Evolutionary conservation across 53 echinoderm and acorn worm species (phyloP).

Genomic region (Temnopleurus reevesii): DNA sequence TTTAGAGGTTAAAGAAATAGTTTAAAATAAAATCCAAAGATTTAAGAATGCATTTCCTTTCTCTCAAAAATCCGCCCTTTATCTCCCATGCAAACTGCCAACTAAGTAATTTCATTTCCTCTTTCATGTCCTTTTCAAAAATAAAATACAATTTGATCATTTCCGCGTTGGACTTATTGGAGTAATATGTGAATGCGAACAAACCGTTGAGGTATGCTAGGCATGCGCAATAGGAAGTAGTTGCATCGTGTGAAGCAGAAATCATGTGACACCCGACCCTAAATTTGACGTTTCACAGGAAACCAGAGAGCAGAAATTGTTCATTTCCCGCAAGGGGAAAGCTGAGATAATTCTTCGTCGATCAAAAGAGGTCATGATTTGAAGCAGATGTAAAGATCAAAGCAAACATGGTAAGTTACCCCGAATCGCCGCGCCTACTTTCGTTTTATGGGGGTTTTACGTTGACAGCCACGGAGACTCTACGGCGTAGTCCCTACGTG

Average conservation of each 20-base stretch:
- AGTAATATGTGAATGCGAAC: slow-evolving; percentile 28
- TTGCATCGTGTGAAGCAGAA: slow-evolving; percentile 26
- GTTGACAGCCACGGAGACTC: not conserved
- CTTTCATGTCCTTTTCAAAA: not conserved
- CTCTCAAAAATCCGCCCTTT: no score
- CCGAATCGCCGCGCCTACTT: slow-evolving; percentile 22
- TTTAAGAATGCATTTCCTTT: no score
- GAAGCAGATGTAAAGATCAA: slow-evolving; percentile 18
- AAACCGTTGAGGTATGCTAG: slow-evolving; percentile 45
- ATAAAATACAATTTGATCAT: not conserved
- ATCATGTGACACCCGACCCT: not conserved
- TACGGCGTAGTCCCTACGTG: slow-evolving; percentile 11
- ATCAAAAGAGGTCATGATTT: not conserved
- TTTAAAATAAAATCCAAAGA: no score
- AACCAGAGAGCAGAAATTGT: not conserved
- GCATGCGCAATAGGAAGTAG: slow-evolving; percentile 47
- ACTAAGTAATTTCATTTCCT: slow-evolving; percentile 23
- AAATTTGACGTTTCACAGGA: slow-evolving; percentile 36
- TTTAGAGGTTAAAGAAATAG: no score
- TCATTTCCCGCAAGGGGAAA: not conserved
- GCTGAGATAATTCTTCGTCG: not conserved
- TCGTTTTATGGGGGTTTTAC: slow-evolving; percentile 19
- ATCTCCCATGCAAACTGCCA: not conserved
- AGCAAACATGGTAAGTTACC: slow-evolving; percentile 9
- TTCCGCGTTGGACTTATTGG: not conserved